Percentiles rank a stretch among this genome's conserved stretches.
Conservation (phyloP, 2,797 vertebrate genomes). For the Pipistrellus nathusii region DNA sequence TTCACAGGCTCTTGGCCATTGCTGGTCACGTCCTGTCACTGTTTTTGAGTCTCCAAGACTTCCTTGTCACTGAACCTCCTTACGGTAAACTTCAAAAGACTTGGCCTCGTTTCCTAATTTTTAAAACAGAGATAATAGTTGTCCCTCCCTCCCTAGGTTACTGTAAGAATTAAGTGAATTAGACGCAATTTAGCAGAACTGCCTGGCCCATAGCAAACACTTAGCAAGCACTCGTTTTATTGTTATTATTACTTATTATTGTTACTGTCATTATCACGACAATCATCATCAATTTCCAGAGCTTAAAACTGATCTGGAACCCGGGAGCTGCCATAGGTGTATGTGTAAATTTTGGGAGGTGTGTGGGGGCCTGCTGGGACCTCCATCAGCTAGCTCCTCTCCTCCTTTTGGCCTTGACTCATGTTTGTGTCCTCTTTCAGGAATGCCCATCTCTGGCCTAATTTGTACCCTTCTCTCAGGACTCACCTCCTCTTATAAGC, state of each 20-base stretch:
- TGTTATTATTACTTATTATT: neutral
- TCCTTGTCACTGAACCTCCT: slow-evolving; percentile 26
- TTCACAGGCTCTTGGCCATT: neutral
- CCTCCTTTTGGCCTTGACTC: neutral
- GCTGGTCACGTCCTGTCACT: neutral
- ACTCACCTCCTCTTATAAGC: neutral
- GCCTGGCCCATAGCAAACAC: neutral
- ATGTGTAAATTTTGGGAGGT: neutral
- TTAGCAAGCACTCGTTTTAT: neutral
- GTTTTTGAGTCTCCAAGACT: slow-evolving; percentile 33
- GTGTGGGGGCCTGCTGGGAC: neutral
- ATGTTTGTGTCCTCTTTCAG: neutral
- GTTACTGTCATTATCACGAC: neutral
- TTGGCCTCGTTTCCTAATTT: neutral
- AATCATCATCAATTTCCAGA: neutral
- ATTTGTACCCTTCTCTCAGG: neutral
- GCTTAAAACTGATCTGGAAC: neutral
- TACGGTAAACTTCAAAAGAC: neutral
- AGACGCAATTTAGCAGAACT: neutral
- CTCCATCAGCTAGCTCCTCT: neutral
- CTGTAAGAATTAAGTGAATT: neutral
- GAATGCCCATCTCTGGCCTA: neutral
- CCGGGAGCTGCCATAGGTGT: neutral
- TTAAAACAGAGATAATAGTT: neutral
- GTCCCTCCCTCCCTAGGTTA: neutral